phyloP scores from a whole-genome alignment of 2,113 vertebrate species.

The Pollimyrus isidori region DNA sequence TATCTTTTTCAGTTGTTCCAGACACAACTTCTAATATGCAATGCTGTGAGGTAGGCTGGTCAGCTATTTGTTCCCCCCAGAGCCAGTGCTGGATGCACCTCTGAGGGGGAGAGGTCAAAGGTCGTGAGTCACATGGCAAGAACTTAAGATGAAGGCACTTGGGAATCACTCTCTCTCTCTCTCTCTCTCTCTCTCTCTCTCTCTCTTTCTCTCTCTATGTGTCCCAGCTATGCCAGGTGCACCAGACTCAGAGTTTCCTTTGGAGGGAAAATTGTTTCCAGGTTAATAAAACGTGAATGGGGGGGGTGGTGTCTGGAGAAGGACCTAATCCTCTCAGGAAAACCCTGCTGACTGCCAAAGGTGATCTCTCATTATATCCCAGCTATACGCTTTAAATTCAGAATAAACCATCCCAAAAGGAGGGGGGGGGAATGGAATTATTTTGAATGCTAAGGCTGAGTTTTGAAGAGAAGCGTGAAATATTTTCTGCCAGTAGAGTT shows the following conservation, averaged over 20 bases:
- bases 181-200: no score
- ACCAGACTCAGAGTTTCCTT: constrained; percentile 9
- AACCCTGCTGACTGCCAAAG: constrained; percentile 1
- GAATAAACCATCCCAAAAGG: background rate
- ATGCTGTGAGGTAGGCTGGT: background rate
- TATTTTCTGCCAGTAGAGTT: background rate
- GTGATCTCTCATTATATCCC: background rate
- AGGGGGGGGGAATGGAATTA: background rate
- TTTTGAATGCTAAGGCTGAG: background rate
- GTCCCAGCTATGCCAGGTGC: background rate
- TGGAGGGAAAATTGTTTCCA: constrained; percentile 8
- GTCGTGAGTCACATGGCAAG: background rate
- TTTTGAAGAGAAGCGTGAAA: background rate
- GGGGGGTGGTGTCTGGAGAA: background rate
- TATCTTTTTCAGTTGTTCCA: background rate
- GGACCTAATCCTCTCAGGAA: background rate
- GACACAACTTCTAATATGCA: background rate
- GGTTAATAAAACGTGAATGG: background rate
- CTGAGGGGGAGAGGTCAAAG: background rate
- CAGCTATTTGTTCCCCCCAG: background rate
- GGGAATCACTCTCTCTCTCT: background rate
- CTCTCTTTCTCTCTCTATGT: background rate
- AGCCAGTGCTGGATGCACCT: background rate
- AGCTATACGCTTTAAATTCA: background rate
- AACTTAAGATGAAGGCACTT: background rate